Evolutionary conservation across 23 tunicate genomes (phyloP), one percentile per base, ranked within the genome.

Genomic region (Ciona savignyi): DNA sequence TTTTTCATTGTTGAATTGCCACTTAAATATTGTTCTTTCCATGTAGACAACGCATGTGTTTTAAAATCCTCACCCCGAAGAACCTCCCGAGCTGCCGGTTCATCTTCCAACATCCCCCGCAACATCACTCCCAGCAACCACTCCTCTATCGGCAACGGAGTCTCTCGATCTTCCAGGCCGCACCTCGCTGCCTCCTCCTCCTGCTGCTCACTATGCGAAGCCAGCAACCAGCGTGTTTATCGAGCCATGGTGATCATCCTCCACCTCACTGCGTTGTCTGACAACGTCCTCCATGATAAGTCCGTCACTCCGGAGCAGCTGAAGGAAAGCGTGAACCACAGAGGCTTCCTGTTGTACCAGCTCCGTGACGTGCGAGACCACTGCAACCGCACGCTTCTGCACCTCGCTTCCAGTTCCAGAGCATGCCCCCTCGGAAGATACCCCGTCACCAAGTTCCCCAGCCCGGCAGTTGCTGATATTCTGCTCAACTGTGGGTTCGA

Each of bases 341-440:
- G 79, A 11, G 73, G 73, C 22, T 21, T 34, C 3, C 66, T 80
- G 67, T 77, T 87, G 29, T 87, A 80, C 65, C 69, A 49, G 27
- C 70, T 87, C 74, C 61, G 83, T 9, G 70, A 70, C 2, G 79
- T 87, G 0, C 63, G 32, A 4, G 95, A 87, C 65, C 95, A 87
- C 68, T 81, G 84, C 30, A 75, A 87, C 4, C 78, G 83, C 35
- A 87, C 86, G 11, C 79, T 87, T 2, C 78, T 87, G 21, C 95
- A 87, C 72, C 70, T 87, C 15, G 95, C 95, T 9, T 80, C 95
- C 1, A 77, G 95, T 33, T 65, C 95, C 1, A 65, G 76, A 0
- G 79, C 95, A 27, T 87, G 85, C 71, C 71, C 95, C 0, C 83
- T 87, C 21, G 95, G 95, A 1, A 86, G 95, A 0, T 87, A 87